These are phyloP conservation scores for Mugil cephalus DNA, from an alignment of 2,113 vertebrate species.

Conservation along the genomic window DNA sequence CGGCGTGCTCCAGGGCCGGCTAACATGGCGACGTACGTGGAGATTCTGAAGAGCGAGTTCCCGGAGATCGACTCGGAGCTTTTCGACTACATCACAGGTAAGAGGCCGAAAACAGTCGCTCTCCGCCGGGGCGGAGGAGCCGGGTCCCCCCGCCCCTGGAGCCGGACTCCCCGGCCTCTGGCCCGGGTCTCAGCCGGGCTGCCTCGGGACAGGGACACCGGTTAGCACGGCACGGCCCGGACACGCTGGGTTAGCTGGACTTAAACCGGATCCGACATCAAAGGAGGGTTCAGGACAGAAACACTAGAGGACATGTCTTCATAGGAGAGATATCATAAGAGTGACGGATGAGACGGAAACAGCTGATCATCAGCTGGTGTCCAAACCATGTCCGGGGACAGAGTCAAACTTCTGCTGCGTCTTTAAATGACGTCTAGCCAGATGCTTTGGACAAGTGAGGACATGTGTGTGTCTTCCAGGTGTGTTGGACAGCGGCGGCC, in stretches of 20 bases:
- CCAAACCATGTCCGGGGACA: too few relatives aligned
- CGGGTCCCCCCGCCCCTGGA: background rate
- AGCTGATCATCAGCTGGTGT: too few relatives aligned
- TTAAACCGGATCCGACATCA: background rate
- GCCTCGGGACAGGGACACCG: background rate
- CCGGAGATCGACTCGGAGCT: slow-evolving; percentile 94
- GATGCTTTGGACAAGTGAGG: too few relatives aligned
- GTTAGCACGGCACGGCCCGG: slow-evolving; percentile 18
- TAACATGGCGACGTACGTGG: slow-evolving; percentile 95
- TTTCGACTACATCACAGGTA: slow-evolving; percentile 95
- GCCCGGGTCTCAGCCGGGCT: background rate
- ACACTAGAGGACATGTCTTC: too few relatives aligned
- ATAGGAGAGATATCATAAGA: too few relatives aligned
- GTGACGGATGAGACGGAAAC: too few relatives aligned
- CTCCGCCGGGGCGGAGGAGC: background rate
- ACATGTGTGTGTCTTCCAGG: slow-evolving; percentile 75
- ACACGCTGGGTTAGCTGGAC: background rate
- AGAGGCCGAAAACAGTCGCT: slow-evolving; percentile 1
- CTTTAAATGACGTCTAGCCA: too few relatives aligned
- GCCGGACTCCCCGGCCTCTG: background rate
- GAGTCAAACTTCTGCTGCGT: too few relatives aligned
- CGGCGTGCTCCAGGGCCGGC: slow-evolving; percentile 65
- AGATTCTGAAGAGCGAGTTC: slow-evolving; percentile 95
- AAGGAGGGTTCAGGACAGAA: too few relatives aligned
- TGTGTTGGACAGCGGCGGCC: slow-evolving; percentile 88